Percentiles rank a stretch among this genome's conserved stretches.
Conservation (phyloP, 2,888 invertebrate species). For the Tipula vernalis region DNA sequence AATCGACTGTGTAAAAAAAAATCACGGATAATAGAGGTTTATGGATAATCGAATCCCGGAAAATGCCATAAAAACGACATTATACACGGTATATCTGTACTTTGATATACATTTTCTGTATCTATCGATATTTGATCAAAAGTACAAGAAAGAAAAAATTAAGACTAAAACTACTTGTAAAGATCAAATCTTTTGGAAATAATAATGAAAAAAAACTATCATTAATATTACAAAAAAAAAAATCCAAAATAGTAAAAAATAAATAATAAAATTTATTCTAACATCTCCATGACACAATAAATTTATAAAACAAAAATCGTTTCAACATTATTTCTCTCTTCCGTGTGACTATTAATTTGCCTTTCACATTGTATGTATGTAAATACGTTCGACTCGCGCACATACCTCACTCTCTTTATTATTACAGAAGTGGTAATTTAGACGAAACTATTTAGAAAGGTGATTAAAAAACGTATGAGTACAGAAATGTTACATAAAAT, state of each 20-base stretch:
- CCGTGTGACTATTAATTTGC: conserved; percentile 4
- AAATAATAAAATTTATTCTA: not conserved
- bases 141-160: not conserved
- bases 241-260: not conserved
- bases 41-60: no score
- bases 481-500: not conserved
- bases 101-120: not conserved
- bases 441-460: not conserved
- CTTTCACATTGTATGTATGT: not conserved
- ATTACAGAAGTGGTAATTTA: not conserved
- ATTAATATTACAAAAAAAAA: not conserved
- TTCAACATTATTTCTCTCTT: not conserved
- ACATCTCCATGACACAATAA: not conserved
- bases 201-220: not conserved
- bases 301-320: not conserved
- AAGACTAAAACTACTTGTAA: not conserved
- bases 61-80: no score
- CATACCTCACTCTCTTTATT: not conserved
- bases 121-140: not conserved
- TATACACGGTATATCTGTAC: not conserved
- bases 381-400: not conserved
- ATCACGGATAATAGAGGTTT: no score
- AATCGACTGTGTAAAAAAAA: no score
- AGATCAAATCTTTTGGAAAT: not conserved
- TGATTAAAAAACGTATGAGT: not conserved